Evolutionary conservation across 2,888 invertebrate species (phyloP).

Genomic region (Scaptomyza tumidula): DNA sequence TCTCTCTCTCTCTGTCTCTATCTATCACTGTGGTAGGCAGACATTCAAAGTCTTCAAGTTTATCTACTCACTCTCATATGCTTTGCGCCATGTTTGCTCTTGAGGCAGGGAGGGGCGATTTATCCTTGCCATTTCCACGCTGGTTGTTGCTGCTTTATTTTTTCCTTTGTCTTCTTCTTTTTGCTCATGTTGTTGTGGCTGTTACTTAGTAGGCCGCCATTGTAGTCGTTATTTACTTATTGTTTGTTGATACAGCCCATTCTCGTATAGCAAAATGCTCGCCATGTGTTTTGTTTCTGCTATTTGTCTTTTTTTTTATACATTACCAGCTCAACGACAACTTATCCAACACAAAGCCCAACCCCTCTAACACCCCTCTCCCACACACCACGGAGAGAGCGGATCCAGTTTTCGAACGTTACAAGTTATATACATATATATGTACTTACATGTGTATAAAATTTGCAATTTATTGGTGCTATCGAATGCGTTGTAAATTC

Average conservation of each 20-base stretch:
- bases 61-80: conserved; percentile 1
- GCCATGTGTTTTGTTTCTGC: conserved; percentile 43
- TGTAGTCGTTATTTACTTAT: conserved; percentile 67
- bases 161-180: not conserved
- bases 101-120: not conserved
- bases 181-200: conserved; percentile 14
- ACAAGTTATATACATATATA: not conserved
- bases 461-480: conserved; percentile 37
- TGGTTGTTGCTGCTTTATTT: not conserved
- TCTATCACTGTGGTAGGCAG: no score
- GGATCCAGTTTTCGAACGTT: not conserved
- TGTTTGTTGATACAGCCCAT: conserved; percentile 66
- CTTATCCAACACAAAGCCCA: conserved; percentile 5
- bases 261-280: not conserved
- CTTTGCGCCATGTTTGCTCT: not conserved
- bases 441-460: not conserved
- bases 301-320: conserved; percentile 55
- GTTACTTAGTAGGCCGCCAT: conserved; percentile 60
- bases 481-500: conserved; percentile 18
- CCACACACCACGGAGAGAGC: no score
- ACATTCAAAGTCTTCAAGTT: not conserved
- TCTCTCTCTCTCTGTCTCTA: not conserved
- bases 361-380: not conserved
- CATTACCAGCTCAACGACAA: conserved; percentile 58
- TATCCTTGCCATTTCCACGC: not conserved